phyloP scores from a whole-genome alignment of 2,888 invertebrate genomes.

The Lasioglossum calceatum region DNA sequence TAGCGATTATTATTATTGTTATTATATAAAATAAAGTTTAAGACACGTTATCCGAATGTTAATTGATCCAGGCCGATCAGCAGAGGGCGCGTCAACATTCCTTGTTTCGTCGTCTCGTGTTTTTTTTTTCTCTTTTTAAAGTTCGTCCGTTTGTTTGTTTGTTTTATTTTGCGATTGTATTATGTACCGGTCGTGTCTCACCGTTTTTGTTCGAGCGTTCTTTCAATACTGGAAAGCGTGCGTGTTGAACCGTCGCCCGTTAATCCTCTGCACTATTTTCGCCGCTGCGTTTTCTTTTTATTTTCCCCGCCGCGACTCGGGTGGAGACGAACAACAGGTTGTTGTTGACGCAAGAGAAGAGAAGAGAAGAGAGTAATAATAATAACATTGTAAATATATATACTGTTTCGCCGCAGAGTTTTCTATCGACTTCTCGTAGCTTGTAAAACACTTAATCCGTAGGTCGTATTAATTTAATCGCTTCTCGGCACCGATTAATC shows the following conservation, averaged over 20 bases:
- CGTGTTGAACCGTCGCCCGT: neutral
- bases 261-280: constrained; percentile 15
- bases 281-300: neutral
- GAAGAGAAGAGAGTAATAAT: neutral
- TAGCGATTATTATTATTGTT: constrained; percentile 69
- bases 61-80: constrained; percentile 61
- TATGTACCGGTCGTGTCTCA: neutral
- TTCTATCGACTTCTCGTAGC: constrained; percentile 26
- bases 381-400: constrained; percentile 30
- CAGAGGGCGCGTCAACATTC: constrained; percentile 47
- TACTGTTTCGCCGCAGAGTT: neutral
- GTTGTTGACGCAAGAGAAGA: neutral
- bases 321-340: neutral
- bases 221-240: neutral
- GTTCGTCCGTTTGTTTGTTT: neutral
- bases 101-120: constrained; percentile 8
- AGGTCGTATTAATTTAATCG: constrained; percentile 9
- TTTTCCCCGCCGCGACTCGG: neutral
- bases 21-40: constrained; percentile 79
- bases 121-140: neutral
- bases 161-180: neutral
- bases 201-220: neutral
- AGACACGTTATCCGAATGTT: constrained; percentile 78
- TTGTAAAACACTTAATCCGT: constrained; percentile 27
- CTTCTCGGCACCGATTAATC: neutral